Evolutionary conservation across 2,888 invertebrate species (phyloP), one percentile per base, ranked within the genome.

Genomic region (Drosophila mulleri): DNA sequence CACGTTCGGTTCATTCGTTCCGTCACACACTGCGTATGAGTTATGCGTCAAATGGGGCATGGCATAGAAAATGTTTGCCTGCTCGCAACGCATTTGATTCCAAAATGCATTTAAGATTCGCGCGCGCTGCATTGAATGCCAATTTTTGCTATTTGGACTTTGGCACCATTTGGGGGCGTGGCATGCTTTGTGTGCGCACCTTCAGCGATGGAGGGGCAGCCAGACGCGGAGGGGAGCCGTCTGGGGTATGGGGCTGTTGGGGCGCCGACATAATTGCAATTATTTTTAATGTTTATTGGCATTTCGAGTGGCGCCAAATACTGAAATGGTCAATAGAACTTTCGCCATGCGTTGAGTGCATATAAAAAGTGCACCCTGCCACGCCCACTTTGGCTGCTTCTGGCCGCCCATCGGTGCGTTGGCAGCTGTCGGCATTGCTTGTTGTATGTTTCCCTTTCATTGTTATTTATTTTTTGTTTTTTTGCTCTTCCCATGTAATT

Each of bases 1-100:
- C 20, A 9, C 35, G 2, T 16, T 9, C 8, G 37, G 23, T 26
- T 41, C 39, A 23, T n/a, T 57, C 37, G 63, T 41, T 8, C 64
- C 82, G 87, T 87, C 87, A 80, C 84, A 85, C 84, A 65, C 72
- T 85, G 84, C 84, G 84, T 85, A 85, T 85, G 84, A 87, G 87
- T 71, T 85, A 85, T 85, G 80, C 76, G 67, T 78, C 85, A 85
- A 85, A 87, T 85, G 85, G 87, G 71, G 87, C 84, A 78, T 82
- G 80, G 84, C 83, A 75, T 65, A 77, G 83, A 78, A 83, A 84
- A 79, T 85, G 78, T 72, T 72, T 78, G 72, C 59, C 52, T 29
- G 41, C 57, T 44, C 54, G 69, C 73, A 76, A 72, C 71, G 76
- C 74, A 59, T 62, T 70, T 50, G 37, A 47, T 70, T 42, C 29